Conservation (phyloP, 2,797 vertebrate species). For the Acipenser transmontanus region DNA sequence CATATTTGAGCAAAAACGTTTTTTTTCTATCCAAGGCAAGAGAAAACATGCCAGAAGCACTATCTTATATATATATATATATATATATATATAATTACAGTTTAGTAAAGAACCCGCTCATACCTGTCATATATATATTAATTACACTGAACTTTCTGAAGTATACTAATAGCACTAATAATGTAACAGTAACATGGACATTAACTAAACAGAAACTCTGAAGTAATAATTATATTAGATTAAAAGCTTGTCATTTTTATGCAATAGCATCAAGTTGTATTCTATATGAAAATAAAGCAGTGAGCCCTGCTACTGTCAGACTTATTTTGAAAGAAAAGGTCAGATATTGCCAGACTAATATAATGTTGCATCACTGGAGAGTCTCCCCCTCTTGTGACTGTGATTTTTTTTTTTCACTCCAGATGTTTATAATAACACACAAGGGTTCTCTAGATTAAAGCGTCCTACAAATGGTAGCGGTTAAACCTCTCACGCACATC, state of each 20-base stretch:
- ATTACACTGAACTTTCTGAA: neutral
- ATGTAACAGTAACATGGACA: neutral
- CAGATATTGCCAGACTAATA: no score
- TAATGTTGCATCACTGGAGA: no score
- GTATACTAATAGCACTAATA: neutral
- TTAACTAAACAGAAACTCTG: no score
- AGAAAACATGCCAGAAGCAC: neutral
- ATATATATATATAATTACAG: neutral
- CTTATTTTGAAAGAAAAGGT: neutral
- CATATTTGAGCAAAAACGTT: neutral
- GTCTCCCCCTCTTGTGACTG: no score
- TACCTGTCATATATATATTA: neutral
- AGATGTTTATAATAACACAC: constrained; percentile 4
- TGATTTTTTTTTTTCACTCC: neutral
- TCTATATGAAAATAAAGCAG: neutral
- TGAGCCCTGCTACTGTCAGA: no score
- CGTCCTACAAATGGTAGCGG: neutral
- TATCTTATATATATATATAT: no score
- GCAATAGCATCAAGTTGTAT: neutral
- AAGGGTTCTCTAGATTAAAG: neutral
- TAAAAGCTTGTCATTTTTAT: neutral
- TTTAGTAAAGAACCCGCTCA: neutral
- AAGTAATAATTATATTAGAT: neutral
- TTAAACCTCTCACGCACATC: constrained; percentile 7
- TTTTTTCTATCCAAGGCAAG: neutral